A percentile compares a stretch with the other conserved stretches of the same genome.
Evolutionary conservation across 2,888 invertebrate genomes (phyloP).

Genomic region (Cephus spinipes): DNA sequence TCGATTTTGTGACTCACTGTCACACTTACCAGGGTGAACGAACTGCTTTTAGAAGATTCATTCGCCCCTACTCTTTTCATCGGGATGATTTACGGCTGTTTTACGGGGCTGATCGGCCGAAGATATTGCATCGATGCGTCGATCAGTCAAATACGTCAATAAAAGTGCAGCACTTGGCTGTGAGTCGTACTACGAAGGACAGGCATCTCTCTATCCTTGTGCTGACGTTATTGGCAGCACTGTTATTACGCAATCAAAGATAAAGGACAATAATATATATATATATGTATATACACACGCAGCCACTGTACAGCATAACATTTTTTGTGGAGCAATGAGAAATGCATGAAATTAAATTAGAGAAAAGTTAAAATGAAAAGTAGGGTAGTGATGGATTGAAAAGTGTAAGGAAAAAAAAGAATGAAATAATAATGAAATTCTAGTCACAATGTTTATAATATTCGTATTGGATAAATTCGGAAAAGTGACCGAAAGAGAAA

Average conservation of each 20-base stretch:
- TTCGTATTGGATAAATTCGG: not conserved
- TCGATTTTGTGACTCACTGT: not conserved
- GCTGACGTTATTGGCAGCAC: not conserved
- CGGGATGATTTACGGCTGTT: not conserved
- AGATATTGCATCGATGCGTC: not conserved
- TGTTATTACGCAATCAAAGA: not conserved
- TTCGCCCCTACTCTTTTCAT: not conserved
- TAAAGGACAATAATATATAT: not conserved
- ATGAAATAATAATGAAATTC: not conserved
- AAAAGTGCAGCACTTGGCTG: not conserved
- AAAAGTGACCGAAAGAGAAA: not conserved
- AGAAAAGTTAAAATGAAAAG: not conserved
- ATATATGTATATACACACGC: no score
- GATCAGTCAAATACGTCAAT: not conserved
- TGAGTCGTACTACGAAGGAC: not conserved
- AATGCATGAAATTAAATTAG: not conserved
- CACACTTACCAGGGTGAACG: not conserved
- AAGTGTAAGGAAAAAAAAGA: not conserved
- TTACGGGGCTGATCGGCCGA: not conserved
- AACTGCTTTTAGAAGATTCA: not conserved
- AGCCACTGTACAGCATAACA: not conserved
- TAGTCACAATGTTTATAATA: not conserved
- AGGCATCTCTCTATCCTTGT: not conserved
- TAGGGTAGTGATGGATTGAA: not conserved
- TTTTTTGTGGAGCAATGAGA: not conserved